These are phyloP conservation scores for Mellilla xanthometata DNA, from an alignment of 2,888 invertebrate species.

Conservation along the genomic window DNA sequence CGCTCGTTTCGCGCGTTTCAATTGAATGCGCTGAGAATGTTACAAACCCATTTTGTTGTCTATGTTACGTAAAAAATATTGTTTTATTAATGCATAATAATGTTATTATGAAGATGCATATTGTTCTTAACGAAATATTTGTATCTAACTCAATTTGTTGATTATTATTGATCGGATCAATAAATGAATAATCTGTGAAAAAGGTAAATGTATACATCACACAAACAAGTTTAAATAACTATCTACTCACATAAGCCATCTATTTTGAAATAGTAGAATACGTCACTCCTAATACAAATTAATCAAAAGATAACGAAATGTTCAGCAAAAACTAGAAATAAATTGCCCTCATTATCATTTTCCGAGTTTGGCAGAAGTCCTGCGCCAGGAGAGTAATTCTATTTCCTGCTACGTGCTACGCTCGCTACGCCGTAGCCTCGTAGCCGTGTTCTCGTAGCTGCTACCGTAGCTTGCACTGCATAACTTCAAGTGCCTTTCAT, in stretches of 20 bases:
- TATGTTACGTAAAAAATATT: too few species aligned
- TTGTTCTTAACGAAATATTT: too few species aligned
- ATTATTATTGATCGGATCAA: too few species aligned
- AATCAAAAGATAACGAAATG: constrained; percentile 20
- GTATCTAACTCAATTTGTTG: too few species aligned
- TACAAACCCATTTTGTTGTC: background rate
- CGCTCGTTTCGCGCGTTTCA: background rate
- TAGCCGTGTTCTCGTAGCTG: constrained; percentile 43
- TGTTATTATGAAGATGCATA: too few species aligned
- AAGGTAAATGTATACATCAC: too few species aligned
- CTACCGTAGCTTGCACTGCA: constrained; percentile 55
- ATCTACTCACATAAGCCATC: too few species aligned
- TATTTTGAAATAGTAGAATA: too few species aligned
- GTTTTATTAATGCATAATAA: too few species aligned
- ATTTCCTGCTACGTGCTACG: constrained; percentile 74
- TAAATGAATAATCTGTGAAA: too few species aligned
- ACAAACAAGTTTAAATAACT: too few species aligned
- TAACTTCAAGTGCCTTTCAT: constrained; percentile 56
- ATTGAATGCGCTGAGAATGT: too few species aligned
- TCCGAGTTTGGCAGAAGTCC: constrained; percentile 68
- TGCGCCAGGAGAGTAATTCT: constrained; percentile 64
- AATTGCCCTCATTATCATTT: constrained; percentile 69
- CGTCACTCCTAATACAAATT: background rate
- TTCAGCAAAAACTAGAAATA: constrained; percentile 42
- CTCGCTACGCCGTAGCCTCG: constrained; percentile 49